Conservation (phyloP, 2,113 vertebrate species). For the Opisthocomus hoazin region DNA sequence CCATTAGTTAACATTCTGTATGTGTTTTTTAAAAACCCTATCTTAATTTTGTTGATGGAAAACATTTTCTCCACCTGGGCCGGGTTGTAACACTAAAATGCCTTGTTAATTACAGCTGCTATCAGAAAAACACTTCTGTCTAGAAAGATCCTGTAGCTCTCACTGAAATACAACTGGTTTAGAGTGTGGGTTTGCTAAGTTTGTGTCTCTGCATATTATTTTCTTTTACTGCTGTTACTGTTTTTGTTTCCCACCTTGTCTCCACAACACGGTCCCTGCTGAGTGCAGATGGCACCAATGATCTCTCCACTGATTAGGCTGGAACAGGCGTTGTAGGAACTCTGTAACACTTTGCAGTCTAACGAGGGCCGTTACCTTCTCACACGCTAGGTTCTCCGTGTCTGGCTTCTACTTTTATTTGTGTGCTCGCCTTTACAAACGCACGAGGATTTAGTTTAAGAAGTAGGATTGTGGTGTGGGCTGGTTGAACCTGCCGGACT, state of each 20-base stretch:
- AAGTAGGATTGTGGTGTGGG: not conserved
- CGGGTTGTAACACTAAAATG: not conserved
- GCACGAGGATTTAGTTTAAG: not conserved
- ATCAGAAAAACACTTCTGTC: not conserved
- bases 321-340: not conserved
- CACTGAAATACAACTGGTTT: conserved; percentile 37
- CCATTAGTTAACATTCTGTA: not conserved
- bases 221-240: conserved; percentile 33
- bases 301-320: not conserved
- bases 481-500: not conserved
- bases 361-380: not conserved
- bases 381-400: not conserved
- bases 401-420: not conserved
- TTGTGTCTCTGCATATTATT: conserved; percentile 25
- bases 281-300: conserved; percentile 20
- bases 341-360: not conserved
- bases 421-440: not conserved
- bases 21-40: not conserved
- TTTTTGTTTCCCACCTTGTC: conserved; percentile 28
- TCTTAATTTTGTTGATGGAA: not conserved
- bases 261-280: not conserved
- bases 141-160: not conserved
- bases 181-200: not conserved
- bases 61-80: not conserved
- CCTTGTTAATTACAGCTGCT: not conserved